Evolutionary conservation across 1,140 invertebrate genomes (phyloP), one percentile per base, ranked within the genome.

Genomic region (Battus philenor): DNA sequence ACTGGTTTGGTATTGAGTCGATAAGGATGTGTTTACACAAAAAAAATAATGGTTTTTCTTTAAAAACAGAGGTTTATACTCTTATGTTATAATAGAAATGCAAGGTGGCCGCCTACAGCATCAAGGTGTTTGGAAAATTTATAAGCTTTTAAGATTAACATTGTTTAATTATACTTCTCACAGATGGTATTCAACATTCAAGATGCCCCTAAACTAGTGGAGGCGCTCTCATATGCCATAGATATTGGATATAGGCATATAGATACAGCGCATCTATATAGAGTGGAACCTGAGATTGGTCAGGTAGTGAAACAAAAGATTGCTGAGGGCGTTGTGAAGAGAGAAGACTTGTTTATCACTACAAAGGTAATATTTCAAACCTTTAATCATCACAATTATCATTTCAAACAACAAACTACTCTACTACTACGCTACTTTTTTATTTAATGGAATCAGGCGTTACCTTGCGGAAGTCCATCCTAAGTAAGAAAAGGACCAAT

Each of bases 261-360:
- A 58, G 97, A 98, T 75, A 95, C 94, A 59, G 97, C 97, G 17
- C 90, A 90, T 43, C 88, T 92, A 58, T 98, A 98, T 78, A 41
- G 66, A 4, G 97, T 97, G 59, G 96, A 98, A 77, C 75, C 86
- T 1, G 94, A 97, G 77, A 89, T 98, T 24, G 96, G 96, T 0
- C 65, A 83, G 27, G 95, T 91, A 0, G 83, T 98, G 5, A 88
- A 89, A 13, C 82, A 89, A 43, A 92, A 94, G 71, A 92, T 98
- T 41, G 65, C 88, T 1, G 90, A 94, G 53, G 94, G 93, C 5
- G 87, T 87, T 2, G 88, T 95, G n/a, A 92, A 90, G 58, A 87
- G 97, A 50, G 93, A 97, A 67, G 95, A 98, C 24, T 50, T 98
- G 1, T 97, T 96, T 79, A 89, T 98, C 45, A 91, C 90, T 10